Base-by-base conservation (phyloP, 2,113 vertebrate genomes). In the Lanius collurio region DNA sequence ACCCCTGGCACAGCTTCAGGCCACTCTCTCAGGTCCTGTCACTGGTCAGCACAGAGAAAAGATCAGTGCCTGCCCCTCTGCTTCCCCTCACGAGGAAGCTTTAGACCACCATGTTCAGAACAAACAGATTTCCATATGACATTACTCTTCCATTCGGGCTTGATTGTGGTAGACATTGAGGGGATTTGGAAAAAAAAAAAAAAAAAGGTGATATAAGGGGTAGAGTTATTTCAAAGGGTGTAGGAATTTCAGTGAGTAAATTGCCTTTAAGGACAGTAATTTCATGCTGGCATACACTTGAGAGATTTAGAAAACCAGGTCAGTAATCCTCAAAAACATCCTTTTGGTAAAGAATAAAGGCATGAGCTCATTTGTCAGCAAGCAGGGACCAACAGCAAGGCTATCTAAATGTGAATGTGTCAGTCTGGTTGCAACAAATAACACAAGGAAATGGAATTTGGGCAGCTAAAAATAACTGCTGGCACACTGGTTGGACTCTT, bases 261-360 rank as follows among this genome's bases (percentile, higher is more conserved):
- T 53, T 94, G 68, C 60, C 68, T 95, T 78, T 89, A 71, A 88
- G 69, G 41, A 53, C 35, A 86, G 79, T 90, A 56, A 93, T 93
- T 94, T 95, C 87, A 90, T 86, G 73, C 87, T 39, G n/a, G 71
- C n/a, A 28, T 68, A 88, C 71, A 70, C 68, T 90, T 80, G 63
- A 63, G 82, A 92, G 85, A 62, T 83, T 94, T 88, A 59, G 57
- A 93, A 91, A 74, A 67, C 42, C 83, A 74, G 60, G 68, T 76
- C 83, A 86, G 59, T 83, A 93, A 93, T 88, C 27, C 59, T 81
- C 71, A 78, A n/a, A 50, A 92, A 47, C 68, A 90, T 81, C 71
- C n/a, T 86, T 93, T 78, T 2, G 6, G 79, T 85, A 93, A 94
- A 89, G 41, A 91, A 74, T 70, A 74, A 62, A 67, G 87, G 47